Evolutionary conservation across 2,888 invertebrate genomes (phyloP).

Genomic region (Anorthoa munda): DNA sequence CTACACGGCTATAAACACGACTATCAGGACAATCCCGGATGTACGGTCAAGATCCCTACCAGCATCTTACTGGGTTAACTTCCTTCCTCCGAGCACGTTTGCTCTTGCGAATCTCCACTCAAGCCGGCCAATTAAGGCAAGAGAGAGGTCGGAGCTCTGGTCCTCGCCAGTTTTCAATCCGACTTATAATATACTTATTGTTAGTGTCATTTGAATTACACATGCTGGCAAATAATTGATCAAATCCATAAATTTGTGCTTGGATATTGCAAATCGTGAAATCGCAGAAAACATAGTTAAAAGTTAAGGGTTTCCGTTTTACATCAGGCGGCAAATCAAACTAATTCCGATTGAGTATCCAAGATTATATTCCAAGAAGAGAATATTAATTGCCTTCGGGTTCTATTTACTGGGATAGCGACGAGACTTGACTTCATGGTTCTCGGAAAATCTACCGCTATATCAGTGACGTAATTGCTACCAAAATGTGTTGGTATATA

Average conservation of each 20-base stretch:
- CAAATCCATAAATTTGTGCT: slow-evolving; percentile 11
- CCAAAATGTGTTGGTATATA: background rate
- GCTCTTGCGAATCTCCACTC: no score
- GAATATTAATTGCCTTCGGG: slow-evolving; percentile 50
- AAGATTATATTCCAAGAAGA: slow-evolving; percentile 54
- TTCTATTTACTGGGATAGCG: slow-evolving; percentile 39
- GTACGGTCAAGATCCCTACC: no score
- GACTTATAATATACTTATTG: no score
- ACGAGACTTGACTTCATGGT: slow-evolving; percentile 41
- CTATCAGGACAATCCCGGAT: no score
- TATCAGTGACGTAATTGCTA: slow-evolving; percentile 24
- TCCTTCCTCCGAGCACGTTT: no score
- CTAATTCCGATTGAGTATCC: slow-evolving; percentile 50
- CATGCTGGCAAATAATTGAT: background rate
- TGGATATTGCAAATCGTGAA: slow-evolving; percentile 20
- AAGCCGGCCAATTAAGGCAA: no score
- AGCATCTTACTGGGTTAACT: no score
- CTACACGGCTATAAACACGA: no score
- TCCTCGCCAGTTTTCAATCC: no score
- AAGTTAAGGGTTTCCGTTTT: slow-evolving; percentile 33
- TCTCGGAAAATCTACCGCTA: slow-evolving; percentile 30
- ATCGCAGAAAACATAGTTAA: slow-evolving; percentile 26
- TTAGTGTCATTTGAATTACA: background rate
- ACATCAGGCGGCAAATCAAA: slow-evolving; percentile 42
- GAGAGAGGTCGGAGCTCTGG: no score